Percentiles rank a stretch among this genome's conserved stretches.
Evolutionary conservation across 2,113 vertebrate genomes (phyloP).

Genomic region (Labeo catla): DNA sequence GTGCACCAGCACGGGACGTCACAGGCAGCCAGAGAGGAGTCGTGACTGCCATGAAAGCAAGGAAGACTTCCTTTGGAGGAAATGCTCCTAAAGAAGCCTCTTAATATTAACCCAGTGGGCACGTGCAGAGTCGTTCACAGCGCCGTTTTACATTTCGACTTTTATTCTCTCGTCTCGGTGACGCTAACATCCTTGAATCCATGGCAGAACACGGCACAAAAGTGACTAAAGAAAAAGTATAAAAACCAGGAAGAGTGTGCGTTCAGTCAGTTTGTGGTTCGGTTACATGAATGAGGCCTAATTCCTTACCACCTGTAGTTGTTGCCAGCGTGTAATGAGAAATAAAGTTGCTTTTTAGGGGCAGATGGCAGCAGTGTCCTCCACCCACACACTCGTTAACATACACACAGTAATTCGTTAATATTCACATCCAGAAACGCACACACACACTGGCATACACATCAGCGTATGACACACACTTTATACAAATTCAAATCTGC

Average conservation of each 20-base stretch:
- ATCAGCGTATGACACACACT: neutral
- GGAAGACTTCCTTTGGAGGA: slow-evolving; percentile 12
- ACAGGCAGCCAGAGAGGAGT: slow-evolving; percentile 59
- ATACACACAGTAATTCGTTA: slow-evolving; percentile 31
- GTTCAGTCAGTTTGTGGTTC: slow-evolving; percentile 57
- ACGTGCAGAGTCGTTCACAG: neutral
- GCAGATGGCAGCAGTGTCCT: slow-evolving; percentile 55
- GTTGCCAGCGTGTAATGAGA: slow-evolving; percentile 82
- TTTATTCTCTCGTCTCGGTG: neutral
- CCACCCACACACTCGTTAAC: slow-evolving; percentile 54
- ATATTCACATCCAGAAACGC: neutral
- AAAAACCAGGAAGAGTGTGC: slow-evolving; percentile 55
- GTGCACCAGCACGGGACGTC: slow-evolving; percentile 56
- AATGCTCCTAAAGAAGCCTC: neutral
- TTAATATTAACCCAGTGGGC: neutral
- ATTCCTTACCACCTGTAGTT: slow-evolving; percentile 82
- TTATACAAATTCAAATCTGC: neutral
- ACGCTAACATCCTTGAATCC: slow-evolving; percentile 62
- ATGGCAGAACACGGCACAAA: slow-evolving; percentile 65
- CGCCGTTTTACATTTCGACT: neutral
- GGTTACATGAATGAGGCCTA: slow-evolving; percentile 71
- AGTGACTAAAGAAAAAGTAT: slow-evolving; percentile 53
- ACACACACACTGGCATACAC: neutral
- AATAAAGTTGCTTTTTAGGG: slow-evolving; percentile 77
- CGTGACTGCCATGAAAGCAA: slow-evolving; percentile 66